Evolutionary conservation across 2,888 invertebrate genomes (phyloP).

Genomic region (Nipponacmea schrenckii): DNA sequence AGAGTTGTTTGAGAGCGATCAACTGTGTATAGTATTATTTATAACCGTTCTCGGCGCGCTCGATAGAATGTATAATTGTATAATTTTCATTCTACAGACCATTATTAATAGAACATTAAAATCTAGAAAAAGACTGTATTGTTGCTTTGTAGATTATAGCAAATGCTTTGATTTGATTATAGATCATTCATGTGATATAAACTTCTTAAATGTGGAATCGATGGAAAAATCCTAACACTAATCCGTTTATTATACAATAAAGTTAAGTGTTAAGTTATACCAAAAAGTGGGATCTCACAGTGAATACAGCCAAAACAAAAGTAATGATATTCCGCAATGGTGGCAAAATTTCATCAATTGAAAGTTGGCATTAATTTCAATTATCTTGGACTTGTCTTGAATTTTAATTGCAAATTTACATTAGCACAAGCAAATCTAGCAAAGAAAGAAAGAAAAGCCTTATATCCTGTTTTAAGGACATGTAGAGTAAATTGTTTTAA

Average conservation of each 20-base stretch:
- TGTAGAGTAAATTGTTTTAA: neutral
- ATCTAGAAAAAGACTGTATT: neutral
- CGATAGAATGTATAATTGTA: no score
- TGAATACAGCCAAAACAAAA: no score
- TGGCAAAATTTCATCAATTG: neutral
- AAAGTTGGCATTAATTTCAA: neutral
- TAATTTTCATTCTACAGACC: neutral
- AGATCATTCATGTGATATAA: neutral
- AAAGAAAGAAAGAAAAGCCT: neutral
- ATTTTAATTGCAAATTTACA: no score
- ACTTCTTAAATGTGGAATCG: neutral
- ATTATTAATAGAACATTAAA: neutral
- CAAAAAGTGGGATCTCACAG: neutral
- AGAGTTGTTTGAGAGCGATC: no score
- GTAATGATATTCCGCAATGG: neutral
- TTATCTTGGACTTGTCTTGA: no score
- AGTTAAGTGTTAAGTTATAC: neutral
- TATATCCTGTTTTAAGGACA: neutral
- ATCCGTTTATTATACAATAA: neutral
- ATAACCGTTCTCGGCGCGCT: no score
- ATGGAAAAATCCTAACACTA: no score
- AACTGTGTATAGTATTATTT: no score
- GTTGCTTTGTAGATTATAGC: no score
- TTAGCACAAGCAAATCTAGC: no score
- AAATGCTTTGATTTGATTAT: neutral